Percentiles rank a stretch among this genome's conserved stretches.
phyloP scores from a whole-genome alignment of 2,888 invertebrate genomes.

The Eudasyphora cyanicolor region DNA sequence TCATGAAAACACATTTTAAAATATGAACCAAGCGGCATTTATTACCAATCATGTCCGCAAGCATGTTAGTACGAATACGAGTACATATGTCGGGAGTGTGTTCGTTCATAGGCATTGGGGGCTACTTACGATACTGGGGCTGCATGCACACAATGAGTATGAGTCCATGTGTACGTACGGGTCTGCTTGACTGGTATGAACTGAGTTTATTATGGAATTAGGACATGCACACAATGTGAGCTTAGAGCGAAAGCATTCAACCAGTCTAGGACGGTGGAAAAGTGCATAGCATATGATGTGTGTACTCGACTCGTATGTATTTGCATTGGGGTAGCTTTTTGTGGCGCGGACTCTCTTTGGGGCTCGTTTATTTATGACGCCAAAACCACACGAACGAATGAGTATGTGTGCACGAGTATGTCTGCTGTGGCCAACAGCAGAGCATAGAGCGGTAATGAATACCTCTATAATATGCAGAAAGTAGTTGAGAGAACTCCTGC shows the following conservation, averaged over 20 bases:
- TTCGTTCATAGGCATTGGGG: background rate
- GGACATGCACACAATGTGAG: constrained; percentile 67
- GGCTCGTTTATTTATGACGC: constrained; percentile 54
- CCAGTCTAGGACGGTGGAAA: constrained; percentile 10
- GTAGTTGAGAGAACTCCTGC: constrained; percentile 2
- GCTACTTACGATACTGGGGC: background rate
- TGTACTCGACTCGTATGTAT: background rate
- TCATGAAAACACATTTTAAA: constrained; percentile 13
- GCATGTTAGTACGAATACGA: too few relatives aligned
- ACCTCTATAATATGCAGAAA: background rate
- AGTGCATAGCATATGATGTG: background rate
- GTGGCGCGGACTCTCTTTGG: constrained; percentile 23
- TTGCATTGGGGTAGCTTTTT: constrained; percentile 13
- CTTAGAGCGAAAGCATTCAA: constrained; percentile 25
- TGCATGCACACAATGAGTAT: background rate
- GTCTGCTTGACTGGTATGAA: constrained; percentile 59
- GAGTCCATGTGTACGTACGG: background rate
- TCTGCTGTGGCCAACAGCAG: constrained; percentile 36
- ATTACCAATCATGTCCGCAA: background rate
- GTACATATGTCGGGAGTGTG: background rate
- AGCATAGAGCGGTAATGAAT: background rate
- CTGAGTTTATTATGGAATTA: constrained; percentile 76
- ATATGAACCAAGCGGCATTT: constrained; percentile 19
- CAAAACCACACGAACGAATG: constrained; percentile 25
- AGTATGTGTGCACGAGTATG: background rate